Conservation (phyloP, 2,113 vertebrate species). For the Notothenia rossii region DNA sequence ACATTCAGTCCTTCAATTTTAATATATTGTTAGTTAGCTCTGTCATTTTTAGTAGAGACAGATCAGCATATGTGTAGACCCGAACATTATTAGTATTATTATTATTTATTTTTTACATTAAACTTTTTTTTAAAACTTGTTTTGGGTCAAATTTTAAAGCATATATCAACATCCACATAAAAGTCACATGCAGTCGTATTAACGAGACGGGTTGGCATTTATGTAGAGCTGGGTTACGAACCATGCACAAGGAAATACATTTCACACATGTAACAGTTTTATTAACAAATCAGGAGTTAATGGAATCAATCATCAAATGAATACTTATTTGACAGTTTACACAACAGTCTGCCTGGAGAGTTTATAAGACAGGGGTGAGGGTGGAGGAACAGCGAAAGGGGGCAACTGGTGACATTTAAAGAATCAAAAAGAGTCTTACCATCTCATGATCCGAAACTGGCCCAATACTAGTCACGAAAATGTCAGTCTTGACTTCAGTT, state of each 20-base stretch:
- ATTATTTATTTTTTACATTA: no score
- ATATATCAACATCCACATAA: slow-evolving; percentile 9
- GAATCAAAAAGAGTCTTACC: slow-evolving; percentile 86
- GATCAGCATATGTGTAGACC: not conserved
- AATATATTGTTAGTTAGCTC: not conserved
- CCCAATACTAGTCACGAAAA: slow-evolving; percentile 99
- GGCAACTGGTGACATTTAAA: slow-evolving; percentile 75
- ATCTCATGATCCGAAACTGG: slow-evolving; percentile 99
- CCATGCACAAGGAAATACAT: slow-evolving; percentile 26
- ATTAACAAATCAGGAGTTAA: slow-evolving; percentile 60
- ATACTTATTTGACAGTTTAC: slow-evolving; percentile 46
- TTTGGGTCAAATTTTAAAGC: not conserved
- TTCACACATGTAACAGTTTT: slow-evolving; percentile 55
- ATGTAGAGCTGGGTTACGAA: slow-evolving; percentile 6
- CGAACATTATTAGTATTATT: not conserved
- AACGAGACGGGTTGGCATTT: slow-evolving; percentile 3
- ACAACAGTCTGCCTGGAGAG: slow-evolving; percentile 16
- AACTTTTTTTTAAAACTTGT: no score
- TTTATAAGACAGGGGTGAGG: slow-evolving; percentile 17
- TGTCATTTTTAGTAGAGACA: not conserved
- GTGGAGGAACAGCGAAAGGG: not conserved
- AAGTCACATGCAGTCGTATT: slow-evolving; percentile 17
- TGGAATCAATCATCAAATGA: slow-evolving; percentile 52
- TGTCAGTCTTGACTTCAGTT: slow-evolving; percentile 99
- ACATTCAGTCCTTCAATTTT: not conserved